phyloP scores from a whole-genome alignment of 2,888 invertebrate species.

The Aspidapion aeneum region DNA sequence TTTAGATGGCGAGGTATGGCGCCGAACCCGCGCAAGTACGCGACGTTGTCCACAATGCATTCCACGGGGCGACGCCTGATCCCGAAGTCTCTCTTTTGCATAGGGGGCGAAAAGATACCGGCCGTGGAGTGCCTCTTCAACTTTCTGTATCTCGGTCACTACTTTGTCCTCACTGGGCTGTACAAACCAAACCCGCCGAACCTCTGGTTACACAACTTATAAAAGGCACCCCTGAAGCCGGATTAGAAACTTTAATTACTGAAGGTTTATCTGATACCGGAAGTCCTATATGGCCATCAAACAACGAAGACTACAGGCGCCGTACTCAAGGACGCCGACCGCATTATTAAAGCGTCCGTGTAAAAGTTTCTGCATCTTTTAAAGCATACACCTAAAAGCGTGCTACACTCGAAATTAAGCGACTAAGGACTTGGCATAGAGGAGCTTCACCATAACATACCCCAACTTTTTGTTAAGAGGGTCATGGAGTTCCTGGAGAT shows the following conservation, averaged over 20 bases:
- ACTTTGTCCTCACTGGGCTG: constrained; percentile 17
- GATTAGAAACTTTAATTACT: too few species aligned
- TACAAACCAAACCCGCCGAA: constrained; percentile 17
- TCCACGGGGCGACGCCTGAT: too few species aligned
- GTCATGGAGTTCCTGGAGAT: constrained; percentile 8
- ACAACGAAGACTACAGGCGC: constrained; percentile 28
- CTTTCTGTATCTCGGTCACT: constrained; percentile 27
- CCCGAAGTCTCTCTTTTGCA: too few species aligned
- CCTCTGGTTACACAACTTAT: constrained; percentile 30
- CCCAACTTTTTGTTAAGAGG: constrained; percentile 16
- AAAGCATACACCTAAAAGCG: constrained; percentile 40
- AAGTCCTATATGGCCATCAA: constrained; percentile 39
- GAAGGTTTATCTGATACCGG: constrained; percentile 38
- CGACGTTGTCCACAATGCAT: too few species aligned
- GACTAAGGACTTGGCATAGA: constrained; percentile 34
- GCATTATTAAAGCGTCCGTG: too few species aligned
- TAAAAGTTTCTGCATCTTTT: constrained; percentile 50
- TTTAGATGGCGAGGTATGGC: constrained; percentile 21
- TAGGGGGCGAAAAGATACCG: too few species aligned
- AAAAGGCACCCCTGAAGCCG: constrained; percentile 41
- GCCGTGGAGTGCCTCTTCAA: constrained; percentile 7
- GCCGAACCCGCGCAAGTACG: constrained; percentile 25
- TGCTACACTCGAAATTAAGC: constrained; percentile 27
- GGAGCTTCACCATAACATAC: constrained; percentile 23
- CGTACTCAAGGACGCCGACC: too few species aligned